These are phyloP conservation scores for Echeneis naucrates DNA, from an alignment of 2,797 vertebrate genomes.

Conservation along the genomic window DNA sequence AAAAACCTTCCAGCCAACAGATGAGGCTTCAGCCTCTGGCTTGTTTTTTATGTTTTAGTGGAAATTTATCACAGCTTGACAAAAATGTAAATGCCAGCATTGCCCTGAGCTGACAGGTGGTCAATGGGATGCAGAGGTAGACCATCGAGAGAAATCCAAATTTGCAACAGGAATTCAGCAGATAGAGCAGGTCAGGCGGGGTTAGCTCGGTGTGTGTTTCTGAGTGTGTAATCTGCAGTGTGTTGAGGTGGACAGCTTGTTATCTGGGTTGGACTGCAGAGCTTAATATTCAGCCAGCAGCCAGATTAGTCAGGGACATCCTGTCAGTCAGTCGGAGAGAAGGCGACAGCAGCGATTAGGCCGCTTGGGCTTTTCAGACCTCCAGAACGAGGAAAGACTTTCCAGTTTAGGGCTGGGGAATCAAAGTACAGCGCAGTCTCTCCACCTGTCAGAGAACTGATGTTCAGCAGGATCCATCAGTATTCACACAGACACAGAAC, in stretches of 20 bases:
- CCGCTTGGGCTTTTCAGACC: neutral
- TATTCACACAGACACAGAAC: too few species aligned
- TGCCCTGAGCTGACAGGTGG: too few species aligned
- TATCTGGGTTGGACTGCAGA: constrained; percentile 52
- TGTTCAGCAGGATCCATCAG: too few species aligned
- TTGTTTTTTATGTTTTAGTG: too few species aligned
- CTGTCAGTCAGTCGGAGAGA: constrained; percentile 24
- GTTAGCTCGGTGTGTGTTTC: constrained; percentile 26
- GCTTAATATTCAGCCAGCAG: constrained; percentile 57
- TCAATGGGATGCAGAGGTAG: neutral
- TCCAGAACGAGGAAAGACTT: neutral
- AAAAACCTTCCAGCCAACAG: neutral
- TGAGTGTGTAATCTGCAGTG: constrained; percentile 38
- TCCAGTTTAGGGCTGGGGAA: neutral
- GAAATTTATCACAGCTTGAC: too few species aligned
- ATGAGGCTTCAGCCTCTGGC: neutral
- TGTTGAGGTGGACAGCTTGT: constrained; percentile 60
- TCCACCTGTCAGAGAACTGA: too few species aligned
- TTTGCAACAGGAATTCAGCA: constrained; percentile 2
- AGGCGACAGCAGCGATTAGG: neutral
- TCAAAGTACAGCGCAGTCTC: too few species aligned
- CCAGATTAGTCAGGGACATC: constrained; percentile 51
- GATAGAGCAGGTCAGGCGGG: neutral
- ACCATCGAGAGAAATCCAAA: neutral
- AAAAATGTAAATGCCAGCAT: too few species aligned